Percentiles rank a stretch among this genome's conserved stretches.
phyloP scores from a whole-genome alignment of 2,113 vertebrate genomes.

The Philantomba maxwellii region DNA sequence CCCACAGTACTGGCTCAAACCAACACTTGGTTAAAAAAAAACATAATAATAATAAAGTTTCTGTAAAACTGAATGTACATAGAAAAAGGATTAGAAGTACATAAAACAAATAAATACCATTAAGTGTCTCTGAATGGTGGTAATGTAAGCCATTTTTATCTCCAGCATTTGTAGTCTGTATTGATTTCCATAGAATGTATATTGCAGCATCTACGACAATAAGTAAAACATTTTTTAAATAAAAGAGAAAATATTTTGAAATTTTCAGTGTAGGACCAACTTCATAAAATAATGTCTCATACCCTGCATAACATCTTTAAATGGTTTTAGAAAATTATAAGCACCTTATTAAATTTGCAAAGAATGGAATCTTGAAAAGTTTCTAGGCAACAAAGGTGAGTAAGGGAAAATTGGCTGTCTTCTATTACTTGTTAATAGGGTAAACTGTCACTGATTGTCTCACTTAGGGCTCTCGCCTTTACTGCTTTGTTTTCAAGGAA shows the following conservation, averaged over 20 bases:
- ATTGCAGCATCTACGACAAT: neutral
- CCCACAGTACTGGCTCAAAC: neutral
- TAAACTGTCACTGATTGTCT: neutral
- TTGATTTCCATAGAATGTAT: neutral
- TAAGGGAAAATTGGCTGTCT: neutral
- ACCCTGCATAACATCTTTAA: neutral
- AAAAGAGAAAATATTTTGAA: neutral
- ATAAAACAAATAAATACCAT: neutral
- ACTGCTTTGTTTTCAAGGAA: neutral
- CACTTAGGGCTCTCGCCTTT: neutral
- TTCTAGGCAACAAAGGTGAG: neutral
- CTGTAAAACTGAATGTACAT: neutral
- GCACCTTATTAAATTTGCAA: neutral
- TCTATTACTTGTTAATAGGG: neutral
- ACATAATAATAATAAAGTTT: neutral
- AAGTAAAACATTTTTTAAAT: neutral
- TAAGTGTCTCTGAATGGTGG: neutral
- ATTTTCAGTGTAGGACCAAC: neutral
- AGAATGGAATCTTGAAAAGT: neutral
- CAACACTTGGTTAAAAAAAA: neutral
- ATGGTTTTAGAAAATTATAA: neutral
- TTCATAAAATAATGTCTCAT: neutral
- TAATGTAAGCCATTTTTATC: neutral
- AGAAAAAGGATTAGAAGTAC: neutral
- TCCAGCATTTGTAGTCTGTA: neutral